Evolutionary conservation across 1,140 invertebrate genomes (phyloP).

Genomic region (Drosophila ogumai): DNA sequence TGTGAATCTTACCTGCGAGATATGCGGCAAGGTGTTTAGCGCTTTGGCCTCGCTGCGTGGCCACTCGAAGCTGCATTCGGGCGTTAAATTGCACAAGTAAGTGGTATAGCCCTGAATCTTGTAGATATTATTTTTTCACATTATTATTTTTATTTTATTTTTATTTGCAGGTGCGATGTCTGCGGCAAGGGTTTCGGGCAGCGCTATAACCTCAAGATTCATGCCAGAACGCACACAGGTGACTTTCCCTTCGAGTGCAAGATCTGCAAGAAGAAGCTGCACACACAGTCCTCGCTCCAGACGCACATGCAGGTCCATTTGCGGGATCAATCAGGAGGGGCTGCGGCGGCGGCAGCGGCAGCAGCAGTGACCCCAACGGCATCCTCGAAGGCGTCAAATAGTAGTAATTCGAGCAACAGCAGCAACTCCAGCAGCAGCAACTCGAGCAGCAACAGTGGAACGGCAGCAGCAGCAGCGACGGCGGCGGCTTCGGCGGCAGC

Average conservation of each 20-base stretch:
- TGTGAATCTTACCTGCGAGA: conserved; percentile 83
- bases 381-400: conserved; percentile 16
- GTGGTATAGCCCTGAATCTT: neutral
- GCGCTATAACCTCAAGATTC: conserved; percentile 86
- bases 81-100: conserved; percentile 84
- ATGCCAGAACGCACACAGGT: conserved; percentile 88
- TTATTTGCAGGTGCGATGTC: conserved; percentile 78
- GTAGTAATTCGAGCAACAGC: conserved; percentile 35
- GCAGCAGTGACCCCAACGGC: conserved; percentile 11
- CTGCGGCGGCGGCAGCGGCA: conserved; percentile 10
- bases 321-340: conserved; percentile 62
- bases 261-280: conserved; percentile 85
- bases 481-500: neutral
- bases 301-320: conserved; percentile 84
- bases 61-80: conserved; percentile 81
- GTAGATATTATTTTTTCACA: neutral
- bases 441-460: conserved; percentile 27
- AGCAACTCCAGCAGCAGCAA: conserved; percentile 28
- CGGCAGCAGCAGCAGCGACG: conserved; percentile 2
- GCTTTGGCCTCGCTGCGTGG: conserved; percentile 79
- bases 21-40: conserved; percentile 84
- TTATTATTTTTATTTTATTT: neutral
- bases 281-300: conserved; percentile 81
- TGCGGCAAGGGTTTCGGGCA: conserved; percentile 87
- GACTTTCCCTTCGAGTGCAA: conserved; percentile 89